Base-by-base conservation (phyloP, 2,888 invertebrate genomes). In the Hirtodrosophila histrioides region DNA sequence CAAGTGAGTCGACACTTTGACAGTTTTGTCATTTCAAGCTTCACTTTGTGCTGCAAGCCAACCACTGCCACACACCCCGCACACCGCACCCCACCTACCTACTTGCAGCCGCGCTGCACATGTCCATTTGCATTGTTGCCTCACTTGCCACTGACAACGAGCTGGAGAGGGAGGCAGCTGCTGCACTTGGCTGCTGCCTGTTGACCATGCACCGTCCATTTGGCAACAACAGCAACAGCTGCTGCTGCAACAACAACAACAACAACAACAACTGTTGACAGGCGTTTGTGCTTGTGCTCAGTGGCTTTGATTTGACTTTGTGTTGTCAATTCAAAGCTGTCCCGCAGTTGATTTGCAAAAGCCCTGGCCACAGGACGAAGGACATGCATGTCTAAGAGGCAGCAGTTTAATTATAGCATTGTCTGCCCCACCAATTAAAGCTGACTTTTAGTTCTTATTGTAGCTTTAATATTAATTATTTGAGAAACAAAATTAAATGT, bases 1-100 rank as follows among this genome's bases (percentile, higher is more conserved):
- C 31, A 4, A 31, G 31, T 8, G 31, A 49, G 35, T 41, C 41
- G 70, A 71, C 87, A 87, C 73, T 85, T 82, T 87, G 87, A 84
- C 85, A 85, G 82, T 70, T 78, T 72, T 87, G 87, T 73, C 82
- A 85, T 76, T 86, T 65, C 54, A 49, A 72, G 71, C 75, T 67
- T 53, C 65, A 69, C 67, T 79, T 72, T 74, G 62, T 60, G 64
- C 61, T n/a, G 36, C 69, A 12, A 27, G 8, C 37, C 31, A 3
- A 10, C 12, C 6, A 11, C 49, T 12, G 8, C 1, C 0, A 4
- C 11, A 2, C 33, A 1, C n/a, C 23, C 4, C 9, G 4, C 31
- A 3, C 12, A 27, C 7, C 44, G 29, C 36, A 24, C 33, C 36
- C 8, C 17, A 7, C 10, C 10, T 6, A 3, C 3, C 24, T 4